These are phyloP conservation scores for Drosophila pseudotakahashii DNA, from an alignment of 2,888 invertebrate species.

Conservation along the genomic window DNA sequence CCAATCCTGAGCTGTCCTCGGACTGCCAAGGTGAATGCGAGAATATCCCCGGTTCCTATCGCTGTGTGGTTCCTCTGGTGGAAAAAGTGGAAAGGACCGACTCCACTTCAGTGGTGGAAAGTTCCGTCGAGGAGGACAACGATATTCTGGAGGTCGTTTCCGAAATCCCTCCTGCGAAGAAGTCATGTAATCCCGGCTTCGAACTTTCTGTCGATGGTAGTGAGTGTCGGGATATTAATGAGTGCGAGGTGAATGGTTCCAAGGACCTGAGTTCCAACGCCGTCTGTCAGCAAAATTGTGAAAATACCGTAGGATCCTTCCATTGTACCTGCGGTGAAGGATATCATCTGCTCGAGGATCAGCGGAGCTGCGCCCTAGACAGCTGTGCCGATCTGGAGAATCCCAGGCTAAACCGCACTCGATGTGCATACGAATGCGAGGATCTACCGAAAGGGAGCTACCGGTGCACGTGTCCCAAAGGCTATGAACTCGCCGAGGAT, in stretches of 20 bases:
- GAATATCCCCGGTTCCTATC: constrained; percentile 88
- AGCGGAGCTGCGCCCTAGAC: constrained; percentile 82
- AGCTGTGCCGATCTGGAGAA: constrained; percentile 81
- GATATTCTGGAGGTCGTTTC: too few relatives aligned
- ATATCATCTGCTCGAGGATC: constrained; percentile 84
- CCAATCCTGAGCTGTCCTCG: constrained; percentile 81
- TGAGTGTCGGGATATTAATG: constrained; percentile 91
- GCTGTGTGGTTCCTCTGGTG: constrained; percentile 78
- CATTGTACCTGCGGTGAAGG: constrained; percentile 86
- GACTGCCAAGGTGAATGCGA: constrained; percentile 86
- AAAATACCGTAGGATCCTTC: constrained; percentile 87
- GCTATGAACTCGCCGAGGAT: constrained; percentile 80
- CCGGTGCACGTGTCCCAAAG: constrained; percentile 85
- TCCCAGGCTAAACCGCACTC: constrained; percentile 82
- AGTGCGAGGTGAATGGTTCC: constrained; percentile 91
- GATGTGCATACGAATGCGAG: constrained; percentile 84
- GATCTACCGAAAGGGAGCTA: constrained; percentile 82
- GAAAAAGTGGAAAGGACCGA: constrained; percentile 33
- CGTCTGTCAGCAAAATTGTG: constrained; percentile 86
- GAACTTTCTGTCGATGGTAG: constrained; percentile 82
- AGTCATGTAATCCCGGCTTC: constrained; percentile 85
- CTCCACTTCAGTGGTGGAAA: not conserved
- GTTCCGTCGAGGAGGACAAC: constrained; percentile 1
- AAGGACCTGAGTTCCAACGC: constrained; percentile 42
- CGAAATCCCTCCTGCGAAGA: not conserved